A percentile compares a stretch with the other conserved stretches of the same genome.
Evolutionary conservation across 2,113 vertebrate species (phyloP).

Genomic region (Gobius niger): DNA sequence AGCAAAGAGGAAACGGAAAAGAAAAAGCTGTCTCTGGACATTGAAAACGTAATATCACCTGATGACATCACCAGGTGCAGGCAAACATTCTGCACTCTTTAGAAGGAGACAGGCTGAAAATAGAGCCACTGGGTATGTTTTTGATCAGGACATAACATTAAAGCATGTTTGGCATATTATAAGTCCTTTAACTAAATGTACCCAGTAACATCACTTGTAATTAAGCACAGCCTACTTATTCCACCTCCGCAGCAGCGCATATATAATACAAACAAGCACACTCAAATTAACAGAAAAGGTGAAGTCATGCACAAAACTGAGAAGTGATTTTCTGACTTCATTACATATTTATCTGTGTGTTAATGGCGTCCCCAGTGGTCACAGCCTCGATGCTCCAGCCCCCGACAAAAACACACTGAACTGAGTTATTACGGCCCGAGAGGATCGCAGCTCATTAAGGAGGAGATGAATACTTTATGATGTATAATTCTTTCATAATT

Average conservation of each 20-base stretch:
- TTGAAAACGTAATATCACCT: too few species aligned
- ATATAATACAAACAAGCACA: slow-evolving; percentile 37
- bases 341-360: slow-evolving; percentile 78
- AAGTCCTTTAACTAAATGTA: not conserved
- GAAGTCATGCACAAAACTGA: slow-evolving; percentile 75
- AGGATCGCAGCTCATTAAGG: slow-evolving; percentile 75
- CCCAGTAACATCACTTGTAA: not conserved
- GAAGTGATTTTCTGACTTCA: slow-evolving; percentile 76
- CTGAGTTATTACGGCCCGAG: slow-evolving; percentile 33
- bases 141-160: too few species aligned
- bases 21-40: too few species aligned
- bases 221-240: not conserved
- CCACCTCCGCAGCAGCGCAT: not conserved
- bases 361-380: slow-evolving; percentile 73
- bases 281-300: slow-evolving; percentile 69
- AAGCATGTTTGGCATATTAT: too few species aligned
- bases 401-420: slow-evolving; percentile 2
- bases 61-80: too few species aligned
- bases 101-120: too few species aligned
- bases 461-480: slow-evolving; percentile 75
- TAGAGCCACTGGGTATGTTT: too few species aligned
- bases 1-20: too few species aligned
- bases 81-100: too few species aligned
- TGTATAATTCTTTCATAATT: slow-evolving; percentile 80
- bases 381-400: slow-evolving; percentile 10